These are phyloP conservation scores for Clistopyga incitator DNA, from an alignment of 2,888 invertebrate species.

Conservation along the genomic window DNA sequence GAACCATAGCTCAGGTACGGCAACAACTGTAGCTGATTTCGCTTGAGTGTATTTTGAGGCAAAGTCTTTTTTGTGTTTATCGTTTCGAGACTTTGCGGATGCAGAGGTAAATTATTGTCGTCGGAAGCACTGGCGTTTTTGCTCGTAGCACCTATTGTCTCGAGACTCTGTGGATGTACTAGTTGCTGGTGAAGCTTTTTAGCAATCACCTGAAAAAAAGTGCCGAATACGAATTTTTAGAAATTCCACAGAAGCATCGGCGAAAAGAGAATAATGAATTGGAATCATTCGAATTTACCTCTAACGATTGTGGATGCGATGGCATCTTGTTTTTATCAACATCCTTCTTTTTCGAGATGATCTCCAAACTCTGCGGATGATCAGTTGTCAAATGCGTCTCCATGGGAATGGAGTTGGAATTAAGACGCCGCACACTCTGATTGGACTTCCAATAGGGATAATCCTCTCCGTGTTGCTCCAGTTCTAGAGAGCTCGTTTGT, in stretches of 20 bases:
- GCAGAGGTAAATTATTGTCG: slow-evolving; percentile 89
- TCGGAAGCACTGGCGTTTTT: slow-evolving; percentile 80
- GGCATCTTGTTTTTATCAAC: slow-evolving; percentile 81
- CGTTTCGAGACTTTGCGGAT: slow-evolving; percentile 93
- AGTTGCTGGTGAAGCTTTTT: slow-evolving; percentile 81
- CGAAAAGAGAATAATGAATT: not conserved
- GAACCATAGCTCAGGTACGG: slow-evolving; percentile 88
- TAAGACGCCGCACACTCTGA: slow-evolving; percentile 79
- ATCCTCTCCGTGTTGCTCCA: slow-evolving; percentile 82
- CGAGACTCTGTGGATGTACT: slow-evolving; percentile 82
- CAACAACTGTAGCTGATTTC: slow-evolving; percentile 81
- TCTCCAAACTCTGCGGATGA: slow-evolving; percentile 82
- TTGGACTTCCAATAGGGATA: slow-evolving; percentile 82
- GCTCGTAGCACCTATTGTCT: slow-evolving; percentile 81
- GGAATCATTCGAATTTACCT: slow-evolving; percentile 72
- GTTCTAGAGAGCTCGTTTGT: slow-evolving; percentile 86
- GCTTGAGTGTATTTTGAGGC: slow-evolving; percentile 82
- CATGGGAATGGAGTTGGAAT: slow-evolving; percentile 80
- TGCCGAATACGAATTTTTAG: not conserved
- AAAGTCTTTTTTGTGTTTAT: slow-evolving; percentile 85
- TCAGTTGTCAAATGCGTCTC: slow-evolving; percentile 80
- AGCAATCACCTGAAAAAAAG: slow-evolving; percentile 76
- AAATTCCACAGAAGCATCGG: not conserved
- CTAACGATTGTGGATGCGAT: slow-evolving; percentile 82
- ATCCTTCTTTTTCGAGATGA: slow-evolving; percentile 80